Evolutionary conservation across 2,113 vertebrate genomes (phyloP).

Genomic region (Morone chrysops): DNA sequence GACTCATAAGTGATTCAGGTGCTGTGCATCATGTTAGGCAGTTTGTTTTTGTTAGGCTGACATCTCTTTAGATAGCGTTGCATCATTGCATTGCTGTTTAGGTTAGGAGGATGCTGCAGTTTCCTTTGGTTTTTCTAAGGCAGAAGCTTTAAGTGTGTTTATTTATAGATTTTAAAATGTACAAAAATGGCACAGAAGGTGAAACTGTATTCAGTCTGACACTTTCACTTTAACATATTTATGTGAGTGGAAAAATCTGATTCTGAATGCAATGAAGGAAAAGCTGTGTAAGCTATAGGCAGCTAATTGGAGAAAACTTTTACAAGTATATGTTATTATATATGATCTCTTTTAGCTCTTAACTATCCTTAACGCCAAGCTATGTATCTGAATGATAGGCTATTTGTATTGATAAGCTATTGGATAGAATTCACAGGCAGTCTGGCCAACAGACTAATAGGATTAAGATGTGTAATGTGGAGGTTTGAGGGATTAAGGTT

Average conservation of each 20-base stretch:
- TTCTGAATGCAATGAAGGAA: too few species aligned
- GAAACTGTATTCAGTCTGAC: neutral
- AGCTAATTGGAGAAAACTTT: too few species aligned
- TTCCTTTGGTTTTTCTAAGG: neutral
- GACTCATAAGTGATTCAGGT: constrained; percentile 9
- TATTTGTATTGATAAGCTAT: neutral
- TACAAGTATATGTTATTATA: too few species aligned
- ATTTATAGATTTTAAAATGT: neutral
- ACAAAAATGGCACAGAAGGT: neutral
- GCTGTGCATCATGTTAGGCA: neutral
- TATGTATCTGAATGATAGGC: neutral
- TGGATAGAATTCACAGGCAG: neutral
- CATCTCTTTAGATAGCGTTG: neutral
- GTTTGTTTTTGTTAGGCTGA: neutral
- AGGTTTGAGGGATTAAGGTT: constrained; percentile 41
- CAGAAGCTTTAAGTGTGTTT: neutral
- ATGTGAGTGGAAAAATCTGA: neutral
- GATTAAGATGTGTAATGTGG: constrained; percentile 35
- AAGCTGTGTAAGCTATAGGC: too few species aligned
- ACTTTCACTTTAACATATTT: neutral
- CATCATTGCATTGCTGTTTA: neutral
- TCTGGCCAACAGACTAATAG: constrained; percentile 18
- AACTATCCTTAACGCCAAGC: neutral
- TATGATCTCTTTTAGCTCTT: neutral
- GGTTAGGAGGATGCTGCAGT: neutral